Evolutionary conservation across 1,140 invertebrate species (phyloP), one percentile per base, ranked within the genome.

Genomic region (Hyphantria cunea): DNA sequence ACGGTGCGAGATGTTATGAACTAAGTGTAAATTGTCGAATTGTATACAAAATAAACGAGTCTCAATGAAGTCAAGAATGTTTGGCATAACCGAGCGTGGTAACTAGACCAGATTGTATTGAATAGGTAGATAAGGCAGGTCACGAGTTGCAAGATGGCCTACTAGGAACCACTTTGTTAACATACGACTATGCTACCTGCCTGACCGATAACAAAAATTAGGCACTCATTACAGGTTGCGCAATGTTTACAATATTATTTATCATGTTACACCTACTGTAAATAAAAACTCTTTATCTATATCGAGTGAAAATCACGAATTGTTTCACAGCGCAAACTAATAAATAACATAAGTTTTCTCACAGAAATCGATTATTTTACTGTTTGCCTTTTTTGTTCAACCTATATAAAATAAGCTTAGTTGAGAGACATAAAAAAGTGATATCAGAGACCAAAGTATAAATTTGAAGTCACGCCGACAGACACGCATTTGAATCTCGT

Each of bases 401-500:
- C 5, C 17, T 25, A 31, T n/a, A 9, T 32, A 37, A 54, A 39
- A 56, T 33, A 56, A 3, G 6, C 31, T n/a, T 15, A 56, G 34
- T 33, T 15, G n/a, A 47, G 31, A 17, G 42, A 25, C 5, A 25
- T 42, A 41, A 11, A 54, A 54, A 45, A 33, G 32, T 56, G 42
- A 56, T 56, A 17, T 47, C 42, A 33, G 31, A 32, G 32, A 33
- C 48, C 32, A 12, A 14, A 50, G 3, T 42, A 33, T 50, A 41
- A 60, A 51, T 44, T n/a, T 17, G 48, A 8, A 41, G 37, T 51
- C 48, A 60, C 37, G 37, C n/a, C 25, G 48, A 31, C 56, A 49
- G 49, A 37, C 41, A 61, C 59, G 49, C 58, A 62, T 63, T 49
- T 49, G 50, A 53, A 66, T 63, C 54, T 56, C 9, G 53, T 69